Percentiles rank a stretch among this genome's conserved stretches.
These are phyloP conservation scores for Calephelis perditalis DNA, from an alignment of 2,888 invertebrate genomes.

Conservation along the genomic window DNA sequence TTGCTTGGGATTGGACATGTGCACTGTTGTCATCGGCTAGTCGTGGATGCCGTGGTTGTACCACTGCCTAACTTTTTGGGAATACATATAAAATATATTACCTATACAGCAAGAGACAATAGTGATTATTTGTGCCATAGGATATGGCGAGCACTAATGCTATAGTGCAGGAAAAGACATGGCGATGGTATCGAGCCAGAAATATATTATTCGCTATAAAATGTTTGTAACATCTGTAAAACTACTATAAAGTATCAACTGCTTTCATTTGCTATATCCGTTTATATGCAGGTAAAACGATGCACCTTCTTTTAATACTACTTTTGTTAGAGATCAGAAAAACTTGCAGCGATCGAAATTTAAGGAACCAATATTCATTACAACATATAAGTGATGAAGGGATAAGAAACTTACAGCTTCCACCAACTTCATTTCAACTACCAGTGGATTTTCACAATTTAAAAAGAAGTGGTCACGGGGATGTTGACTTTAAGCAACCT, in stretches of 20 bases:
- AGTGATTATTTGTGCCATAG: no score
- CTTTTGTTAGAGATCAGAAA: conserved; percentile 1
- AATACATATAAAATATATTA: no score
- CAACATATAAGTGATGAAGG: neutral
- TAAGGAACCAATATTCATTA: neutral
- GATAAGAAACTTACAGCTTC: neutral
- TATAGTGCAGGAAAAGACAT: no score
- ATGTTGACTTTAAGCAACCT: conserved; percentile 35
- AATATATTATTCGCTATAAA: neutral
- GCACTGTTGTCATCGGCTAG: no score
- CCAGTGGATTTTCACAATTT: conserved; percentile 47
- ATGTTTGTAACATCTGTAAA: neutral
- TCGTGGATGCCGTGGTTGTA: no score
- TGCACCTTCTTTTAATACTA: neutral
- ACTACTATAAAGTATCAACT: neutral
- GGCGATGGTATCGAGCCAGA: no score
- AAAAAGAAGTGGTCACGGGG: conserved; percentile 38
- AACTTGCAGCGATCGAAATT: neutral
- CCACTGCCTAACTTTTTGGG: no score
- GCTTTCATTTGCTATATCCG: neutral
- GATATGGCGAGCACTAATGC: no score
- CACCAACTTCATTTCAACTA: conserved; percentile 19
- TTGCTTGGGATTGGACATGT: no score
- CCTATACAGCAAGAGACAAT: no score
- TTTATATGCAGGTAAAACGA: neutral